These are phyloP conservation scores for Steinernema feltiae DNA, from an alignment of 1,140 invertebrate genomes.

Conservation along the genomic window DNA sequence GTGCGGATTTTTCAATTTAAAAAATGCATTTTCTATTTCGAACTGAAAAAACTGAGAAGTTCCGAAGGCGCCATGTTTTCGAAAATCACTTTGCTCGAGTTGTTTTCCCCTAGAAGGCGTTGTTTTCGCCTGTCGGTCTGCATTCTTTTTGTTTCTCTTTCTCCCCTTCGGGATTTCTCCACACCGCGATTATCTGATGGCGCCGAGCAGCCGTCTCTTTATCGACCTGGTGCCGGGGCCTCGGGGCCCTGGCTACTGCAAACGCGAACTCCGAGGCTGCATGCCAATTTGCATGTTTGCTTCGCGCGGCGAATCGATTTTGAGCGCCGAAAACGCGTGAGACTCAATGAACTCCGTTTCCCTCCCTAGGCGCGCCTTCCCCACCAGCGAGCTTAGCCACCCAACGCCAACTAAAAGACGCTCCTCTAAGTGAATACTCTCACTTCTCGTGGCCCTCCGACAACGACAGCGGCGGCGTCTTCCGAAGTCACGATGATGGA, in stretches of 20 bases:
- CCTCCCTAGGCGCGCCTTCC: background rate
- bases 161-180: background rate
- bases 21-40: no score
- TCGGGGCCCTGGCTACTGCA: background rate
- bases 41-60: no score
- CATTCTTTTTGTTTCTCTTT: background rate
- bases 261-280: background rate
- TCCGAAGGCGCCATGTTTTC: no score
- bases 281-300: constrained; percentile 9
- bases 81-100: no score
- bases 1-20: no score
- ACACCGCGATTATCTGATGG: background rate
- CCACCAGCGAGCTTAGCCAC: background rate
- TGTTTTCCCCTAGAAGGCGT: no score
- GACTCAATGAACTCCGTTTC: background rate
- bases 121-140: no score
- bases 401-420: background rate
- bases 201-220: background rate
- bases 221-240: background rate
- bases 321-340: background rate
- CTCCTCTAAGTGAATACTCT: constrained; percentile 9
- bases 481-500: background rate
- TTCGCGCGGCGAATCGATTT: constrained; percentile 10
- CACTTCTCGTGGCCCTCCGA: background rate
- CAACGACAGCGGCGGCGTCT: no score